Conservation (phyloP, 1,140 invertebrate genomes). For the Lanistes nyassanus region DNA sequence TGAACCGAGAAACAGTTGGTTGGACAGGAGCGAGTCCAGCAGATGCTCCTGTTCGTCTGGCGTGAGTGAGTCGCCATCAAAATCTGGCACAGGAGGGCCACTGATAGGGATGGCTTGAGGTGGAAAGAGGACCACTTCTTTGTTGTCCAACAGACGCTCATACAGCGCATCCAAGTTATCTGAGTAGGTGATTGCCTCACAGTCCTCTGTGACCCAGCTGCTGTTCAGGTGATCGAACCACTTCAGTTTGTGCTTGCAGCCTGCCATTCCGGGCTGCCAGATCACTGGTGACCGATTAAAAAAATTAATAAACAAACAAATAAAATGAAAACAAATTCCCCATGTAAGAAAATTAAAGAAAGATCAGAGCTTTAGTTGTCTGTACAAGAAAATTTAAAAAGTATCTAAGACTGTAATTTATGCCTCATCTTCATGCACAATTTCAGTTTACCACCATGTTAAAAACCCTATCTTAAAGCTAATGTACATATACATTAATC, state of each 20-base stretch:
- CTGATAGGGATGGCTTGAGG: conserved; percentile 66
- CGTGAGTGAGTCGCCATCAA: conserved; percentile 64
- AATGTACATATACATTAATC: too few species aligned
- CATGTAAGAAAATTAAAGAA: not conserved
- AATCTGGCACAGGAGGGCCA: conserved; percentile 67
- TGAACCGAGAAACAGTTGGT: conserved; percentile 71
- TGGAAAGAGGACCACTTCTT: conserved; percentile 67
- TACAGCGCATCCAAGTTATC: conserved; percentile 71
- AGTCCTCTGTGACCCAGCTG: conserved; percentile 72
- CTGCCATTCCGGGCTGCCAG: conserved; percentile 23
- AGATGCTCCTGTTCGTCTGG: conserved; percentile 71
- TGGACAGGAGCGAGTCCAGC: conserved; percentile 68
- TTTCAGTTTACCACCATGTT: not conserved
- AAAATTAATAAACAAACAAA: not conserved
- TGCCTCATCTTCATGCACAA: not conserved
- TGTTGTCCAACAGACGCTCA: conserved; percentile 71
- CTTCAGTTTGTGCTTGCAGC: conserved; percentile 57
- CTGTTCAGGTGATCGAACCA: conserved; percentile 73
- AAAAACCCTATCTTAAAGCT: not conserved
- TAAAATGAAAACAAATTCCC: not conserved
- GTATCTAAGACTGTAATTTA: too few species aligned
- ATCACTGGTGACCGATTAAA: not conserved
- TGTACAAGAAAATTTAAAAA: not conserved
- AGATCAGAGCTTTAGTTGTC: not conserved
- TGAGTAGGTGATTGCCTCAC: conserved; percentile 70